phyloP scores from a whole-genome alignment of 2,113 vertebrate species.

The Speoplatyrhinus poulsoni region DNA sequence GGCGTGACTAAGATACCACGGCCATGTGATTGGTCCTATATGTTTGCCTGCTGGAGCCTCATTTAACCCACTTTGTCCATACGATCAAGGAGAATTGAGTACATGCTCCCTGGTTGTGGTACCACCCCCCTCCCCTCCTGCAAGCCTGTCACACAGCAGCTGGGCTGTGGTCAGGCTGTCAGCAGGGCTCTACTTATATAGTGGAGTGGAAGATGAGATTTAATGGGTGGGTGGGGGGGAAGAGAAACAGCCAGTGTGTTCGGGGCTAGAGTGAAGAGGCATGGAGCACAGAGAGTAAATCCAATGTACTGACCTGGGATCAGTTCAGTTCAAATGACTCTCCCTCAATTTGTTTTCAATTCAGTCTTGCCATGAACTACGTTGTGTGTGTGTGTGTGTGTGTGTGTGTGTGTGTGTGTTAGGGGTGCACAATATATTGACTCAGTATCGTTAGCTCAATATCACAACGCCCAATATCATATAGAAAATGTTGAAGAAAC shows the following conservation, averaged over 20 bases:
- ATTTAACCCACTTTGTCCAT: conserved; percentile 74
- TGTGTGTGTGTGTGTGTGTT: too few species aligned
- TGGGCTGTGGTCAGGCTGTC: conserved; percentile 46
- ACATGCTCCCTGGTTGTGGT: conserved; percentile 66
- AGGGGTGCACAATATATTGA: too few species aligned
- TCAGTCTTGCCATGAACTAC: too few species aligned
- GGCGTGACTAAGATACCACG: conserved; percentile 74
- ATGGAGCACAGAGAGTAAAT: conserved; percentile 24
- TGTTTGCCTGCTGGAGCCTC: conserved; percentile 64
- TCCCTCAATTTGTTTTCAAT: conserved; percentile 7
- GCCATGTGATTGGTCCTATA: conserved; percentile 60
- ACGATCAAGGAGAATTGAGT: conserved; percentile 65
- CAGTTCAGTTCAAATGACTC: neutral
- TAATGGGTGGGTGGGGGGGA: conserved; percentile 44
- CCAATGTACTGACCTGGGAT: conserved; percentile 17
- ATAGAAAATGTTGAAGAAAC: too few species aligned
- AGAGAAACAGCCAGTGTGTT: conserved; percentile 31
- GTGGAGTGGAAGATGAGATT: conserved; percentile 39
- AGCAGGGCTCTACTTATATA: conserved; percentile 38
- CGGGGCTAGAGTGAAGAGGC: conserved; percentile 19
- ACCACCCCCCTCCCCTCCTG: conserved; percentile 37
- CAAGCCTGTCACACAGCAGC: conserved; percentile 43
- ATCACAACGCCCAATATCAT: too few species aligned
- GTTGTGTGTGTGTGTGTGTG: too few species aligned
- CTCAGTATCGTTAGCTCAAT: too few species aligned